Conservation (phyloP, 1,140 invertebrate species). For the Zaprionus kolodkinae region DNA sequence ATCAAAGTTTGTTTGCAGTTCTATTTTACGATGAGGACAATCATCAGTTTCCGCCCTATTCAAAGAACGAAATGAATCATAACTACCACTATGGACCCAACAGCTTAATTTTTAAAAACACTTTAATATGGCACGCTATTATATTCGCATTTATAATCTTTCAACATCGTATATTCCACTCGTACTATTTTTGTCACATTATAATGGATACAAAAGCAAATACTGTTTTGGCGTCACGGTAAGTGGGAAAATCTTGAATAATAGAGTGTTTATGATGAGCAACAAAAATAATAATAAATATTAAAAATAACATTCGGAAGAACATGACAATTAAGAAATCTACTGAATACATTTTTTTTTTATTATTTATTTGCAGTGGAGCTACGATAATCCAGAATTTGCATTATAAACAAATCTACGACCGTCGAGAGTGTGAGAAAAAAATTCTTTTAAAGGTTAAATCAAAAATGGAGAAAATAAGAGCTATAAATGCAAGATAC, state of each 20-base stretch:
- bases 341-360: too few species aligned
- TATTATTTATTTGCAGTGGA: conserved; percentile 87
- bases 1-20: conserved; percentile 92
- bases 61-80: conserved; percentile 83
- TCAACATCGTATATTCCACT: conserved; percentile 95
- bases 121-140: conserved; percentile 95
- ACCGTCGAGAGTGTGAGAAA: conserved; percentile 93
- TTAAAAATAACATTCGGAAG: not conserved
- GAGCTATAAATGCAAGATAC: conserved; percentile 86
- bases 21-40: conserved; percentile 43
- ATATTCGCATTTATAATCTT: conserved; percentile 97
- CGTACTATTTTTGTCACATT: conserved; percentile 98
- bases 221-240: conserved; percentile 95
- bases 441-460: conserved; percentile 96
- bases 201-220: conserved; percentile 97
- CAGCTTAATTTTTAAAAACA: conserved; percentile 54
- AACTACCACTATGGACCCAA: conserved; percentile 56
- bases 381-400: conserved; percentile 97
- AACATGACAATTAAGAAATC: too few species aligned
- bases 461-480: conserved; percentile 97
- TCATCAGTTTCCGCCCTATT: not conserved
- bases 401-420: conserved; percentile 92
- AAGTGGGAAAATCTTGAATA: conserved; percentile 28
- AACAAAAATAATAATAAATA: too few species aligned
- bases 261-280: too few species aligned